Base-by-base conservation (phyloP, 2,888 invertebrate genomes). In the Sabellastarte sp. region DNA sequence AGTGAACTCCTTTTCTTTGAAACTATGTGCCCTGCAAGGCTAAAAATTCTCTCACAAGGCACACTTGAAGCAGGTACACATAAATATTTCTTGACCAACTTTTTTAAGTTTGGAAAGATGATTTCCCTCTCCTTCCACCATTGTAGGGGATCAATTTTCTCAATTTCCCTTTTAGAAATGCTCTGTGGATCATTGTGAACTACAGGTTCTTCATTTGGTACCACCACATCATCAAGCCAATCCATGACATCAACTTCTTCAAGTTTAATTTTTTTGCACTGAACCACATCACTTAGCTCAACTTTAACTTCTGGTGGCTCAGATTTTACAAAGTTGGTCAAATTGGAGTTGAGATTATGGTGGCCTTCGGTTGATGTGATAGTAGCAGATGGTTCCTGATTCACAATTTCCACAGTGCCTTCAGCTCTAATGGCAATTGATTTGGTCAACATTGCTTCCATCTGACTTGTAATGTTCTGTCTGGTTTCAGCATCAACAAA, bases 91-190 rank as follows among this genome's bases (percentile, higher is more conserved):
- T 53, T 53, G 4, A 26, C 53, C 10, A 53, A 10, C 28, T 53
- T 15, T 20, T 10, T 20, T 5, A 53, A 5, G 24, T n/a, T 5
- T 5, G 53, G 53, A 26, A 20, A 53, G 20, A 10, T 15, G 20
- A n/a, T 26, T 53, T 53, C 28, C 53, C 53, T 53, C 53, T 5
- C 24, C 24, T 53, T 53, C 53, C 53, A 53, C 53, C 53, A 53
- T 5, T n/a, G 10, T 5, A 53, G 53, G 26, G 26, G 10, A 5
- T 53, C 53, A 53, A 20, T 26, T 26, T 5, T 53, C 10, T 53
- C 53, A 24, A 26, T 26, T 26, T 53, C 53, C 53, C 4, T 26
- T 26, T 26, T 53, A 41, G 41, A 5, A 5, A 41, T 41, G 41
- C 10, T 41, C 5, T 41, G 10, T 41, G 41, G 41, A 5, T 20